These are phyloP conservation scores for Hippopotamyrus pictus DNA, from an alignment of 2,797 vertebrate species.

Conservation along the genomic window DNA sequence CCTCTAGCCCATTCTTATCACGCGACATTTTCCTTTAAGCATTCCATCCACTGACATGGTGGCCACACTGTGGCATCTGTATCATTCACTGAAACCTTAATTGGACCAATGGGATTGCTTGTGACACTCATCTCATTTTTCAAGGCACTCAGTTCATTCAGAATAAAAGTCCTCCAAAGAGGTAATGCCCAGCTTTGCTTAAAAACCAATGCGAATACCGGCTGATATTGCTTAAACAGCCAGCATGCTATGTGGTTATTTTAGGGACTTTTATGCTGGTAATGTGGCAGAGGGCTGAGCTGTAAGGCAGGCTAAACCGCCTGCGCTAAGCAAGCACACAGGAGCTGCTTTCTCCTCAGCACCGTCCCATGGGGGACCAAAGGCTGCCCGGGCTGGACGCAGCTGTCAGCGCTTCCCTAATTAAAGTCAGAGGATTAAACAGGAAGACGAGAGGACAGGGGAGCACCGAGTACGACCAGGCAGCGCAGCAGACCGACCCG, in stretches of 20 bases:
- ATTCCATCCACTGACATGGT: neutral
- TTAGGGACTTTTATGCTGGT: neutral
- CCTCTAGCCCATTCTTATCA: neutral
- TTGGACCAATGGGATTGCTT: neutral
- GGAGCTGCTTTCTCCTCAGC: neutral
- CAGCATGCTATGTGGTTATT: neutral
- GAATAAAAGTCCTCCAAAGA: neutral
- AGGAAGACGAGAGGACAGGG: neutral
- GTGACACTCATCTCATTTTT: slow-evolving; percentile 7
- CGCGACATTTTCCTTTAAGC: neutral
- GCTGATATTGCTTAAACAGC: neutral
- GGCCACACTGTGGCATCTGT: neutral
- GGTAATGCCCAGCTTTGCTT: neutral
- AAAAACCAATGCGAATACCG: neutral
- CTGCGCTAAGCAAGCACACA: neutral
- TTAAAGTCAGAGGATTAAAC: neutral
- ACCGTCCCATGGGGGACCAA: neutral
- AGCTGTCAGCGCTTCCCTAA: slow-evolving; percentile 4
- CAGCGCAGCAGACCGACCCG: neutral
- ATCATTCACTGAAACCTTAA: neutral
- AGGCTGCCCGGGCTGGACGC: neutral
- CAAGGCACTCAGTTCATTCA: neutral
- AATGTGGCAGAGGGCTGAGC: neutral
- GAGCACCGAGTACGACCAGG: neutral
- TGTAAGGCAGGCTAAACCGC: neutral